Conservation (phyloP, 2,888 invertebrate genomes). For the Aphodius granarius region DNA sequence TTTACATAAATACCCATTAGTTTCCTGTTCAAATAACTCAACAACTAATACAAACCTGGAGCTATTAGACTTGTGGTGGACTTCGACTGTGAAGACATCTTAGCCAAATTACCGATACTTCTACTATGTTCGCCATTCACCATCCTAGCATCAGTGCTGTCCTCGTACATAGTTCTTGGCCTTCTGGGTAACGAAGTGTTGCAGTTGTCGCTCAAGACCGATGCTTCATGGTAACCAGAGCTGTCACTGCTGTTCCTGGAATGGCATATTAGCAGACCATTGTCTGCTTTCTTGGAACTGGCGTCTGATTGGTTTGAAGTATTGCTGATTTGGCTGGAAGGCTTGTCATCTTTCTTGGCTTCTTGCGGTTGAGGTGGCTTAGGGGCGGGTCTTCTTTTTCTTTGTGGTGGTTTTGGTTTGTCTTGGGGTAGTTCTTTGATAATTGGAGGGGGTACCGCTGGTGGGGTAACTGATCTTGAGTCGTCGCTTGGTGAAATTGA, state of each 20-base stretch:
- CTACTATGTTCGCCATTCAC: constrained; percentile 39
- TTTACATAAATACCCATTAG: background rate
- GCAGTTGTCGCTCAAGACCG: constrained; percentile 64
- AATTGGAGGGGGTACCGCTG: constrained; percentile 37
- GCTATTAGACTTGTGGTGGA: constrained; percentile 50
- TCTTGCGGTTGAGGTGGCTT: constrained; percentile 55
- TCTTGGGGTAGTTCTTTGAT: constrained; percentile 48
- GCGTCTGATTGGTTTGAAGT: constrained; percentile 26
- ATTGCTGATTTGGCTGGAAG: constrained; percentile 35
- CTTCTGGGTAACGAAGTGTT: constrained; percentile 50
- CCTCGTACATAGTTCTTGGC: constrained; percentile 45
- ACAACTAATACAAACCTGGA: constrained; percentile 44
- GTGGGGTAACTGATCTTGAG: constrained; percentile 53
- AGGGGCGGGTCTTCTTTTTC: constrained; percentile 62
- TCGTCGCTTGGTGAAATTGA: constrained; percentile 64
- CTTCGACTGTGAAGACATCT: constrained; percentile 50
- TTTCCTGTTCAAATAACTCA: constrained; percentile 9
- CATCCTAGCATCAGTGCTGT: constrained; percentile 33
- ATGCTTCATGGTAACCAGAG: constrained; percentile 72
- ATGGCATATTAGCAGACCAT: constrained; percentile 61
- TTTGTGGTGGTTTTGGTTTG: constrained; percentile 56
- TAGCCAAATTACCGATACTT: constrained; percentile 48
- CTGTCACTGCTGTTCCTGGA: constrained; percentile 74
- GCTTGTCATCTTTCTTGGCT: constrained; percentile 32
- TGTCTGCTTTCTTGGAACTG: constrained; percentile 36